Percentiles rank a stretch among this genome's conserved stretches.
Evolutionary conservation across 2,113 vertebrate genomes (phyloP).

Genomic region (Pachyramphus minor): DNA sequence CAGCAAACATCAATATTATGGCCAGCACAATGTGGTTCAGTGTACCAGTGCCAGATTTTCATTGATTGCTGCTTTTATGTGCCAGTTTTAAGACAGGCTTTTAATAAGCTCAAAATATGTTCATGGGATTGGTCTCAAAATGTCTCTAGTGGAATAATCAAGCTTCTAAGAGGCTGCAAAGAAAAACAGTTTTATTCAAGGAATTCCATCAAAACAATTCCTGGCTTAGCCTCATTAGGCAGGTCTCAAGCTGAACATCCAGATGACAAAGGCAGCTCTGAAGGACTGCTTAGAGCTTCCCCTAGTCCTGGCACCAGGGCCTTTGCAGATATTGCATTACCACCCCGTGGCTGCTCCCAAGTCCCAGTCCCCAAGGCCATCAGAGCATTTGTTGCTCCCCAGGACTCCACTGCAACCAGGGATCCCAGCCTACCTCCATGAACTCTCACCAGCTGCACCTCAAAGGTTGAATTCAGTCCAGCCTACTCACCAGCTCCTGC

Average conservation of each 20-base stretch:
- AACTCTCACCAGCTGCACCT: not conserved
- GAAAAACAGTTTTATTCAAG: conserved; percentile 20
- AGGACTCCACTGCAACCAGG: not conserved
- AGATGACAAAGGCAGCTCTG: not conserved
- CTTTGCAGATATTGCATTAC: not conserved
- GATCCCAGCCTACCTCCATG: not conserved
- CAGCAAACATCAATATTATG: conserved; percentile 55
- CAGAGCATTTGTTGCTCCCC: not conserved
- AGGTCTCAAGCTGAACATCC: not conserved
- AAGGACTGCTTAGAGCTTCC: not conserved
- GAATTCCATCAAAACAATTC: conserved; percentile 27
- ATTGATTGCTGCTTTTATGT: conserved; percentile 45
- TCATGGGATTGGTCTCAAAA: conserved; percentile 61
- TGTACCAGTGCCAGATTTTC: conserved; percentile 37
- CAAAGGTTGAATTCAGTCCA: not conserved
- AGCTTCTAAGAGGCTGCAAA: conserved; percentile 21
- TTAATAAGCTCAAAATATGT: conserved; percentile 66
- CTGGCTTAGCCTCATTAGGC: not conserved
- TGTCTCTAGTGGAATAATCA: conserved; percentile 50
- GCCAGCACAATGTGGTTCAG: conserved; percentile 35
- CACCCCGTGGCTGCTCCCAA: not conserved
- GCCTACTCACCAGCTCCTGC: not conserved
- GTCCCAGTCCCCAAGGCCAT: not conserved
- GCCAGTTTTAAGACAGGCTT: conserved; percentile 62
- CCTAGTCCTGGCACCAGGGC: not conserved